These are phyloP conservation scores for Halichoeres trimaculatus DNA, from an alignment of 2,113 vertebrate genomes.

Conservation along the genomic window DNA sequence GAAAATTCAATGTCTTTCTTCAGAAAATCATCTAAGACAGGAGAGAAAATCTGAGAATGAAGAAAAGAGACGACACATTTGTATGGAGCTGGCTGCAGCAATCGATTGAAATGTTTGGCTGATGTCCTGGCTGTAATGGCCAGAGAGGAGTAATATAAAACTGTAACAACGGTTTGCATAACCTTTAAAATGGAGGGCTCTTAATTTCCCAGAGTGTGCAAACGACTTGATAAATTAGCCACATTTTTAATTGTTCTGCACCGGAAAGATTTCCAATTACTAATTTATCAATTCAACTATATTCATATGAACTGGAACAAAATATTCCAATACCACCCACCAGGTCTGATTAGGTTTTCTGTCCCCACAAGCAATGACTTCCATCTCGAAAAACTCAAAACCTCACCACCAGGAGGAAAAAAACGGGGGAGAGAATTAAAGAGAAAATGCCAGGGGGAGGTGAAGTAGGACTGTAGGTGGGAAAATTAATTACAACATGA, in stretches of 20 bases:
- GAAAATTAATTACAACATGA: slow-evolving; percentile 17
- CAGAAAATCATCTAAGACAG: not conserved
- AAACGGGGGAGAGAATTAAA: slow-evolving; percentile 11
- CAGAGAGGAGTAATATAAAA: not conserved
- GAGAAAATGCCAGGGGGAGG: not conserved
- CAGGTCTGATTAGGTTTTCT: not conserved
- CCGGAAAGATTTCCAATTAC: not conserved
- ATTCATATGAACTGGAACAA: not conserved
- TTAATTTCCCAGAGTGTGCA: slow-evolving; percentile 2
- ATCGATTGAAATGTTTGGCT: not conserved
- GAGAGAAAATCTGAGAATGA: not conserved
- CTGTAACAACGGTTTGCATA: not conserved
- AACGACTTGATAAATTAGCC: not conserved
- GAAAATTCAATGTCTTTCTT: not conserved
- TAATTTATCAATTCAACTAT: not conserved
- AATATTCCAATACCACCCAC: not conserved
- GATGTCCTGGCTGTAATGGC: not conserved
- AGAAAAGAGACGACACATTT: not conserved
- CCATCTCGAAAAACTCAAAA: not conserved
- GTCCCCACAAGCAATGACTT: not conserved
- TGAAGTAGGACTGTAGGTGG: slow-evolving; percentile 2
- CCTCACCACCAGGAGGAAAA: not conserved
- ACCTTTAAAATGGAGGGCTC: not conserved
- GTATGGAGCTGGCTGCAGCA: not conserved
- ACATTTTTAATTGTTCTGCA: not conserved